Conservation (phyloP, 2,113 vertebrate species). For the Macquaria australasica region DNA sequence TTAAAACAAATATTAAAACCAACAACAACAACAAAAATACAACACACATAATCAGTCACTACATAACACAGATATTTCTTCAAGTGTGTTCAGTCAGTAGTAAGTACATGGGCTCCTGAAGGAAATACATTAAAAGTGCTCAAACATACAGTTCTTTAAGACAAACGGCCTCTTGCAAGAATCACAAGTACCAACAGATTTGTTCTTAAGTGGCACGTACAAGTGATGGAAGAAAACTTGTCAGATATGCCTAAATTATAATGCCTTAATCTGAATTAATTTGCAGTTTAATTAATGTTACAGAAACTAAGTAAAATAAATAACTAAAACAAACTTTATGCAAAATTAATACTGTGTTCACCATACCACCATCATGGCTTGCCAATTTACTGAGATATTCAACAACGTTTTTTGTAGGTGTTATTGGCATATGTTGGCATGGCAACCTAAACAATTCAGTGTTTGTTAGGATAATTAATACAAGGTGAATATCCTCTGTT, state of each 20-base stretch:
- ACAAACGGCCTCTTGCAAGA: conserved; percentile 39
- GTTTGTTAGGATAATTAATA: background rate
- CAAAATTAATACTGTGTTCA: background rate
- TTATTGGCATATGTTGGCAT: background rate
- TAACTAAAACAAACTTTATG: background rate
- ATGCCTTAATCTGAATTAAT: background rate
- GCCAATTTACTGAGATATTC: background rate
- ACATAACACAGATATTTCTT: conserved; percentile 36
- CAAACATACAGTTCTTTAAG: conserved; percentile 29
- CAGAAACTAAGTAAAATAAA: background rate
- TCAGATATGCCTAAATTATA: background rate
- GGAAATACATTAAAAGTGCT: conserved; percentile 55
- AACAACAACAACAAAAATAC: background rate
- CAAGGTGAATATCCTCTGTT: background rate
- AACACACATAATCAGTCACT: conserved; percentile 10
- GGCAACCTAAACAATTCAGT: background rate
- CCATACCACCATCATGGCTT: background rate
- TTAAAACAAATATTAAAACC: conserved; percentile 10
- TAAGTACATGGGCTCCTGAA: conserved; percentile 8
- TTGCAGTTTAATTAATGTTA: background rate
- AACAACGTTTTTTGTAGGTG: no score
- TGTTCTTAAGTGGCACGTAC: background rate
- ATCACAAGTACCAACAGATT: background rate
- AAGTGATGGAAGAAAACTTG: background rate
- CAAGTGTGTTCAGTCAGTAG: conserved; percentile 68